Conservation (phyloP, 2,113 vertebrate genomes). For the Etia nguti region DNA sequence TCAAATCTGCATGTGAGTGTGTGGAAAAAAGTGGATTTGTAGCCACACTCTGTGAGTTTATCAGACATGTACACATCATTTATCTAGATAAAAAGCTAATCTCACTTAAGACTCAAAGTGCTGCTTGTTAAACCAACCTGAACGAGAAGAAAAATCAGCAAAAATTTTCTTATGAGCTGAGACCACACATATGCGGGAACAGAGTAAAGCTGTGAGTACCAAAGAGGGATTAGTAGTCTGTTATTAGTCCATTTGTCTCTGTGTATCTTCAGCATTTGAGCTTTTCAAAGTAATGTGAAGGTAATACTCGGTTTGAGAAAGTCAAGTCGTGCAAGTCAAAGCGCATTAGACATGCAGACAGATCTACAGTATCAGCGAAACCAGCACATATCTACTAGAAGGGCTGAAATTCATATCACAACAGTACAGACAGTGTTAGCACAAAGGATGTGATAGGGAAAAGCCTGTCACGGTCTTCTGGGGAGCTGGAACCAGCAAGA, state of each 20-base stretch:
- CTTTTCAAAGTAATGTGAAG: background rate
- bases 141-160: background rate
- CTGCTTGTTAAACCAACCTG: background rate
- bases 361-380: background rate
- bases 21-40: background rate
- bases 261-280: background rate
- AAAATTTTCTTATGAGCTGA: background rate
- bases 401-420: slow-evolving; percentile 12
- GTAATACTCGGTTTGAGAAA: background rate
- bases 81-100: background rate
- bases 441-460: background rate
- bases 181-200: background rate
- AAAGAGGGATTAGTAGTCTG: background rate
- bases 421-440: background rate
- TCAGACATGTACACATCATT: background rate
- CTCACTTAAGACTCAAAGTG: background rate
- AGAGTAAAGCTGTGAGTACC: background rate
- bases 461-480: background rate
- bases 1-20: background rate
- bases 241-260: background rate
- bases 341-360: background rate
- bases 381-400: background rate
- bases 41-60: background rate
- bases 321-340: background rate
- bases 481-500: background rate